Percentiles rank a stretch among this genome's conserved stretches.
Evolutionary conservation across 2,113 vertebrate species (phyloP).

Genomic region (Pseudopipra pipra): DNA sequence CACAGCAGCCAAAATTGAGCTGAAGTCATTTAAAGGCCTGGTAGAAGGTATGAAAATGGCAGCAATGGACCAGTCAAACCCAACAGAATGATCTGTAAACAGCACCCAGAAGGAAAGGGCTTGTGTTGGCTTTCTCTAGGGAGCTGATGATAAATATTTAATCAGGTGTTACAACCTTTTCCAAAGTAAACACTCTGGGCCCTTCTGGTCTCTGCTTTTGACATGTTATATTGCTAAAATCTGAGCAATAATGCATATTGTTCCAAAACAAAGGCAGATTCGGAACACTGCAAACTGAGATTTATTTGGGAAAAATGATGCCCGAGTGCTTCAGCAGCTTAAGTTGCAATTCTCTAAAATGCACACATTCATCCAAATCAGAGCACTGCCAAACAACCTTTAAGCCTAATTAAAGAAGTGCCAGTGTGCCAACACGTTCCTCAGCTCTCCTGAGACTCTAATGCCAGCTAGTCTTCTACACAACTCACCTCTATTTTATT

Average conservation of each 20-base stretch:
- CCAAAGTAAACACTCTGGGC: neutral
- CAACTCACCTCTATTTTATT: neutral
- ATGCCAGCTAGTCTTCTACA: neutral
- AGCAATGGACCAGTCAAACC: neutral
- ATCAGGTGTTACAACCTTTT: neutral
- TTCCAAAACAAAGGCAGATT: neutral
- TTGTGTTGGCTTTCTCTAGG: neutral
- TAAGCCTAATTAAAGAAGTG: neutral
- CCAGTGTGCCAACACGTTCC: neutral
- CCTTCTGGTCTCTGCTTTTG: neutral
- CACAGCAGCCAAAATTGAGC: fast-evolving
- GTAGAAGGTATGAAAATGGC: neutral
- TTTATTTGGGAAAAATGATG: neutral
- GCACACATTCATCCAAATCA: neutral
- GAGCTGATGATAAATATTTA: neutral
- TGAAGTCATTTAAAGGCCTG: neutral
- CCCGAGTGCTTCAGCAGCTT: neutral
- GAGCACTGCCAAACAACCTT: neutral
- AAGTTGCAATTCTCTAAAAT: neutral
- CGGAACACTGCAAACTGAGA: neutral
- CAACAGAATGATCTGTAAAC: neutral
- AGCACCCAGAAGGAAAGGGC: neutral
- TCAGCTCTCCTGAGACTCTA: neutral
- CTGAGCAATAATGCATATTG: fast-evolving
- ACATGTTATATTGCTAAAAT: neutral